These are phyloP conservation scores for Xenus cinereus DNA, from an alignment of 2,113 vertebrate species.

Conservation along the genomic window DNA sequence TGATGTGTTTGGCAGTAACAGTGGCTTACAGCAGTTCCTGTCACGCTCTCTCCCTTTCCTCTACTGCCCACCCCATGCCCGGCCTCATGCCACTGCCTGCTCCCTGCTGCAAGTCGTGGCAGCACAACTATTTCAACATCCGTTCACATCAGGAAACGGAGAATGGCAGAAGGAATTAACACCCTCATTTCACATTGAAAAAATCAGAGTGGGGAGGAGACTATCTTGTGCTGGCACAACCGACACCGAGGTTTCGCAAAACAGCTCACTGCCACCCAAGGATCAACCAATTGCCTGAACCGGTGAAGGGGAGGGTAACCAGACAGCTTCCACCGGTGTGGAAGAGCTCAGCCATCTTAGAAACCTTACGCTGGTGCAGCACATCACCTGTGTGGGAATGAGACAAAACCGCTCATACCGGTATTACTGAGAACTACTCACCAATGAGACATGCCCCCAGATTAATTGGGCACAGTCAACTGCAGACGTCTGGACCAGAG, in stretches of 20 bases:
- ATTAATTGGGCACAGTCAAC: neutral
- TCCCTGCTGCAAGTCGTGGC: slow-evolving; percentile 28
- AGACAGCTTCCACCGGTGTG: neutral
- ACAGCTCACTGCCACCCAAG: neutral
- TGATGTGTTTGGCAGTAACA: neutral
- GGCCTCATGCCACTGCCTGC: neutral
- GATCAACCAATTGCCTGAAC: neutral
- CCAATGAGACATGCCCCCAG: neutral
- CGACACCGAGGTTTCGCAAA: neutral
- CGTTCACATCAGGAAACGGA: slow-evolving; percentile 14
- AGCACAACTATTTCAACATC: slow-evolving; percentile 45
- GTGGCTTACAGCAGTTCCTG: neutral
- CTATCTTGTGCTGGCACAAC: neutral
- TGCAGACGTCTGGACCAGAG: neutral
- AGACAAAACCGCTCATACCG: neutral
- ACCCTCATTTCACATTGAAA: neutral
- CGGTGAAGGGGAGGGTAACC: neutral
- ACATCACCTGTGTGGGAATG: neutral
- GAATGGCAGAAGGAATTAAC: slow-evolving; percentile 16
- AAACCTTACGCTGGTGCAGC: neutral
- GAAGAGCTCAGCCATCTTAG: neutral
- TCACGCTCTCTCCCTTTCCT: neutral
- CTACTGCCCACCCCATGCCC: neutral
- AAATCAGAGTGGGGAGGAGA: neutral
- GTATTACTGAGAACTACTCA: neutral